Evolutionary conservation across 2,888 invertebrate genomes (phyloP), one percentile per base, ranked within the genome.

Genomic region (Leucania comma): DNA sequence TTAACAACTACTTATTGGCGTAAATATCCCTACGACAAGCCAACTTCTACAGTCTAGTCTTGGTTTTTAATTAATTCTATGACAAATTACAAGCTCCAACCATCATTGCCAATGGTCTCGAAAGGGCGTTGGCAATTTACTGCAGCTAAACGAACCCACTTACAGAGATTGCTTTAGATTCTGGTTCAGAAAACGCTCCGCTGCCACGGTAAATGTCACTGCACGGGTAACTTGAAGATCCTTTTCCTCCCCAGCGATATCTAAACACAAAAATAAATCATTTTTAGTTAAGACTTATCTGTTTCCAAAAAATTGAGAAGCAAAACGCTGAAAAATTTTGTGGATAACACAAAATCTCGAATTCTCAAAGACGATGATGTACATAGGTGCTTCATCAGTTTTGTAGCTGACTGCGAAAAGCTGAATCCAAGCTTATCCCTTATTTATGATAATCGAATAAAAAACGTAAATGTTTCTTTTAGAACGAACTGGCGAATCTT

Each of bases 121-220:
- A 35, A 35, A 26, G 26, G 3, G 9, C n/a, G n/a, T 0, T 12
- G 5, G 14, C 14, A 51, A 10, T 32, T 38, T 46, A 50, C 8
- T 50, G 32, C 12, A 17, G 48, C n/a, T n/a, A 64, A 29, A 59
- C 29, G 32, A 46, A 53, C 42, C 3, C 42, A 91, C 93, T 91
- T 90, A 96, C 96, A 51, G 93, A 89, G 61, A 96, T 93, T 38
- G 98, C 98, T 86, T 96, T 96, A 0, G 98, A 97, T 94, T 99
- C 99, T 0, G 98, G 98, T 92, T 99, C 99, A 0, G 99, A 99
- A 90, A 98, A 98, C 0, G 98, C 97, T 60, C 96, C 95, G n/a
- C 96, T 92, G 29, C 99, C 99, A 5, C 98, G 97, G 90, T 97
- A 99, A 3, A 97, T 98, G 84, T 99, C 98, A 35, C 97, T 96